A percentile compares a stretch with the other conserved stretches of the same genome.
Evolutionary conservation across 2,113 vertebrate genomes (phyloP).

Genomic region (Cepphus grylle): DNA sequence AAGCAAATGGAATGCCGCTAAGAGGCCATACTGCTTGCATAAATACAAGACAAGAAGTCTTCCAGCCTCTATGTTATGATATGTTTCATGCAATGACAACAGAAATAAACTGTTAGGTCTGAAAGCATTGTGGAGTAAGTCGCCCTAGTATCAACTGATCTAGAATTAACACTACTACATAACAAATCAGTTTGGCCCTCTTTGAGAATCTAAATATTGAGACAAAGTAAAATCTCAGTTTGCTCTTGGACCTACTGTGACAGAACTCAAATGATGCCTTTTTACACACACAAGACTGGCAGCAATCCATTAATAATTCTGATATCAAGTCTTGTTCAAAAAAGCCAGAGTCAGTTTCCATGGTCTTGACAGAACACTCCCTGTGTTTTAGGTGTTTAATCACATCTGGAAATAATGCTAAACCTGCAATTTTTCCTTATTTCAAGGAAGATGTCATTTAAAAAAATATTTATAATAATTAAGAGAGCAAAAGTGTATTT

Average conservation of each 20-base stretch:
- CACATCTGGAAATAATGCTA: neutral
- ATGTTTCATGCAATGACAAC: neutral
- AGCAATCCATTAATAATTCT: neutral
- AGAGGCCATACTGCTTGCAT: neutral
- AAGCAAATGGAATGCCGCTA: neutral
- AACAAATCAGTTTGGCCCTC: neutral
- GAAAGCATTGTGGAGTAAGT: neutral
- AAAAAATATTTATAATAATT: neutral
- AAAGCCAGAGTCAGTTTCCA: neutral
- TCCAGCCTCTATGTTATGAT: neutral
- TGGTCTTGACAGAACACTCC: neutral
- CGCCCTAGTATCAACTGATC: neutral
- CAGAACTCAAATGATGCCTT: neutral
- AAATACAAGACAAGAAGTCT: neutral
- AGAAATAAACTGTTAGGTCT: neutral
- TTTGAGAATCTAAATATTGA: neutral
- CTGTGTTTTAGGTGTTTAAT: neutral
- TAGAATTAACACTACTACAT: neutral
- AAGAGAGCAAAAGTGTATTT: neutral
- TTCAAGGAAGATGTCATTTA: neutral
- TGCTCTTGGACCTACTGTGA: neutral
- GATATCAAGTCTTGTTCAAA: neutral
- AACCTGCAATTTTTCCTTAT: neutral
- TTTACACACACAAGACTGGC: neutral
- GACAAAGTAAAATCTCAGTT: neutral